Evolutionary conservation across 2,113 vertebrate genomes (phyloP), one percentile per base, ranked within the genome.

Genomic region (Rostratula benghalensis): DNA sequence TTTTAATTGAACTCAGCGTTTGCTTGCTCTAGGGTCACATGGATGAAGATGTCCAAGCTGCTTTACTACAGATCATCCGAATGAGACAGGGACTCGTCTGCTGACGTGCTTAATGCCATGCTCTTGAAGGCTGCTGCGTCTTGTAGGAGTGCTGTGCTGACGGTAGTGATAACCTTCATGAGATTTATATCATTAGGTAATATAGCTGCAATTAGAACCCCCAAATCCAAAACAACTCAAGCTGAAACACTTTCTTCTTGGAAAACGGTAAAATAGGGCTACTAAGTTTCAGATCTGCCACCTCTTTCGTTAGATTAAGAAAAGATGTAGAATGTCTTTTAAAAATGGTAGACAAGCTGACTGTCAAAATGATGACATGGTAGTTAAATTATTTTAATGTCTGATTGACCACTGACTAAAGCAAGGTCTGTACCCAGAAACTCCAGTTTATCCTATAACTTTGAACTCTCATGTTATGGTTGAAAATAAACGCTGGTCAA

Each of bases 41-140:
- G 99, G 99, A 99, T 96, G 99, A 99, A 85, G 99, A 99, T 4
- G 99, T 99, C 31, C 99, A 99, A 95, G 99, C 99, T 4, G 99
- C 99, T 54, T 96, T 99, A 30, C 98, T 99, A 3, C 99, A 99
- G 98, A 99, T 99, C 97, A 99, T 99, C 95, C 98, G 98, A 25
- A 99, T 99, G 99, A 98, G 99, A 54, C 99, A 99, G 97, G 99
- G 99, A 60, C 99, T 99, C 57, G 98, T 99, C 37, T 99, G 99
- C 98, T 99, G 98, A 98, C 0, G 7, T 8, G 22, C 7, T 16
- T 18, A 11, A 54, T 28, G 24, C 77, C 11, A 2, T 37, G 53
- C 23, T 11, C 45, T 8, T 24, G 43, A 4, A 48, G 20, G 28
- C 84, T 33, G 71, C 79, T 22, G 30, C 43, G 6, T 10, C 85